Base-by-base conservation (phyloP, 1,140 invertebrate species). In the Drosophila pandora region DNA sequence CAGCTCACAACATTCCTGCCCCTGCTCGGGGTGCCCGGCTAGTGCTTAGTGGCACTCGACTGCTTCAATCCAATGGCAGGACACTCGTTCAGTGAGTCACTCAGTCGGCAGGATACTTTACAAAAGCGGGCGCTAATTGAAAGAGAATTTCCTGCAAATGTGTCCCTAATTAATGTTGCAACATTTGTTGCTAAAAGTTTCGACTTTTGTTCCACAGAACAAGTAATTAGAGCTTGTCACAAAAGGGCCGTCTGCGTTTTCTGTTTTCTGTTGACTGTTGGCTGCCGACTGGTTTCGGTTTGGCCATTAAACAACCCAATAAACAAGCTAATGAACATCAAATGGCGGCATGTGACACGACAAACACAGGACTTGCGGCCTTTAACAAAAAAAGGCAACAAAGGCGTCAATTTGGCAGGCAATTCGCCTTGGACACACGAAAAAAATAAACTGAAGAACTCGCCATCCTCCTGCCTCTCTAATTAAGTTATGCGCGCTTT, bases 141-240 rank as follows among this genome's bases (percentile, higher is more conserved):
- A 87, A 79, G 82, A 45, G 76, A 76, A 82, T 87, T 61, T 63
- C 56, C 48, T 47, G 64, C 55, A 56, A 74, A 63, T 87, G 68
- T 57, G 64, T 60, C 57, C 82, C 79, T 82, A 75, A 83, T 78
- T 78, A 82, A 78, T 69, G 60, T 62, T 75, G 70, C 79, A 62
- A 65, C 74, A 75, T 65, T 79, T 67, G 71, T 55, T 62, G 58
- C 73, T 41, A 13, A 75, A 79, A 68, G 23, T 67, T 78, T 76
- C 60, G 63, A 64, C 63, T 67, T 65, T 64, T 45, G 60, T 60
- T 39, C 21, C 43, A 39, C 7, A 30, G 8, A 22, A 56, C 59
- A 67, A 75, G 83, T 88, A 87, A 87, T 87, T 87, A 88, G 79
- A 72, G 79, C 9, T 63, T 83, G 79, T 82, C 69, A 50, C 25